These are phyloP conservation scores for Phodopus roborovskii DNA, from an alignment of 2,113 vertebrate genomes.

Conservation along the genomic window DNA sequence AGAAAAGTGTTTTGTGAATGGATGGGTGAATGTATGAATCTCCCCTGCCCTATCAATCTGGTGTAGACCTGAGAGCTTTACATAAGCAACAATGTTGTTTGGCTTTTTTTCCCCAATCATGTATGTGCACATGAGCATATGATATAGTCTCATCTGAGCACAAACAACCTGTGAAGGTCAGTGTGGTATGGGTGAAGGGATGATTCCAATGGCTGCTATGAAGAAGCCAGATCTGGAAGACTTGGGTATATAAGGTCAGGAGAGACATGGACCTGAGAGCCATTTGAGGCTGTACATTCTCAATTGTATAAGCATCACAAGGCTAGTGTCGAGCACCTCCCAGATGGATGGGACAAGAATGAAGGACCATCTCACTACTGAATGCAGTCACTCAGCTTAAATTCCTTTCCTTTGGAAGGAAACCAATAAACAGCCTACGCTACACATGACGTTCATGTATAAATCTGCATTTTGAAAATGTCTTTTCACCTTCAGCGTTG, in stretches of 20 bases:
- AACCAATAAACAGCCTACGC: neutral
- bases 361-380: neutral
- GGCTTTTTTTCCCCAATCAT: neutral
- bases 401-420: slow-evolving; percentile 26
- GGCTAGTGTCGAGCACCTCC: too few relatives aligned
- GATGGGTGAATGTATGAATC: neutral
- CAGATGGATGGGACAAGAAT: neutral
- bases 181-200: neutral
- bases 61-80: neutral
- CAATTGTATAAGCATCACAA: neutral
- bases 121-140: neutral
- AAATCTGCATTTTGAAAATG: neutral
- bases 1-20: neutral
- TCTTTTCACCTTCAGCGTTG: neutral
- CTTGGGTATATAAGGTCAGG: neutral
- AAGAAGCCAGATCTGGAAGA: neutral
- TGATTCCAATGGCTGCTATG: neutral
- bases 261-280: neutral
- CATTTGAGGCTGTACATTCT: neutral
- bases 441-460: neutral
- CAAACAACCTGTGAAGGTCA: neutral
- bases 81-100: neutral
- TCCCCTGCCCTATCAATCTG: neutral
- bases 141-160: neutral
- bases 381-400: neutral